Evolutionary conservation across 2,888 invertebrate species (phyloP), one percentile per base, ranked within the genome.

Genomic region (Ophioninae sp.): DNA sequence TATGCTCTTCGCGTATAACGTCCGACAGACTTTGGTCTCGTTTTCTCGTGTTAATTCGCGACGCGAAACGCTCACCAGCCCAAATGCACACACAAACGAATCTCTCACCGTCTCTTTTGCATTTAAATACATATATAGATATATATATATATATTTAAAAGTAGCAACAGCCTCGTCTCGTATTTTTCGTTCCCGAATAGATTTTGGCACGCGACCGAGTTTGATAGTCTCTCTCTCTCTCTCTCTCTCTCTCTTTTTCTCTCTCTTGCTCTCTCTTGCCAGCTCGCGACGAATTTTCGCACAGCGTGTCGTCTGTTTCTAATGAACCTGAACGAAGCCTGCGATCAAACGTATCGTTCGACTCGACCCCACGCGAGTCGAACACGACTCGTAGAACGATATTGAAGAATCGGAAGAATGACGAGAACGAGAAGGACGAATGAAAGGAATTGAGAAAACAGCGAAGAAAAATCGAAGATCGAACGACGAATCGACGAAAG

Each of bases 111-210:
- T 81, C 61, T 56, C 61, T 51, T 22, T 69, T 67, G 30, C 64
- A 71, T 63, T 22, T 76, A 20, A 59, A 68, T 68, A 74, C 30
- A 20, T 51, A 20, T 37, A 20, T 37, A 51, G 9, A 56, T 64
- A 64, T 64, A 64, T 65, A 64, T 64, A 74, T 74, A 74, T 65
- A 79, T 63, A 63, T 75, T 65, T 69, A 77, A 65, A 77, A 83
- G 73, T 77, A 81, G 76, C 83, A 76, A 77, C 79, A 67, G 73
- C 56, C 79, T 82, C 69, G 72, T 74, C 80, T 37, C 68, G 59
- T 69, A 65, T 79, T 74, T 83, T 77, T 77, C 83, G 83, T 83
- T 83, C 80, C 76, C 80, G 81, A 83, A 83, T 83, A 83, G 83
- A 83, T 83, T 80, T 83, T 83, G 83, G 83, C 83, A 83, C 80